Conservation (phyloP, 2,113 vertebrate genomes). For the Colistium nudipinnis region DNA sequence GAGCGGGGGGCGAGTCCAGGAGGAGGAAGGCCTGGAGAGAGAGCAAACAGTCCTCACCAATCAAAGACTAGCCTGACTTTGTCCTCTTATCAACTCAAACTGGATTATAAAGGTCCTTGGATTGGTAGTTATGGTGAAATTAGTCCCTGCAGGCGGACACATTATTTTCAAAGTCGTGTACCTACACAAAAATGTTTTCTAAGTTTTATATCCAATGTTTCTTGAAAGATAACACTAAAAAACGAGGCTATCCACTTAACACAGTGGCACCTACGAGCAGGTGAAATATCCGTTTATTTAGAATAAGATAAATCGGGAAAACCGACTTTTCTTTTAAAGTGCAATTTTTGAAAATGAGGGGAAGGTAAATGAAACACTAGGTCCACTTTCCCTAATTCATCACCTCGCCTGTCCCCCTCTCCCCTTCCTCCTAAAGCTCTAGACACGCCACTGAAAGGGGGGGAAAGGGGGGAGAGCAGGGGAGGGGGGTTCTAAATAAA, state of each 20-base stretch:
- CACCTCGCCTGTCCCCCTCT: slow-evolving; percentile 4
- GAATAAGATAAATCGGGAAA: slow-evolving; percentile 15
- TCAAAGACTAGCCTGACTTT: slow-evolving; percentile 39
- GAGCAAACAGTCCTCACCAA: slow-evolving; percentile 34
- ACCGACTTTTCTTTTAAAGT: background rate
- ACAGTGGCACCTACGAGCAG: background rate
- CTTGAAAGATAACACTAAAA: background rate
- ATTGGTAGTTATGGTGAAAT: slow-evolving; percentile 42
- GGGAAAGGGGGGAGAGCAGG: slow-evolving; percentile 6
- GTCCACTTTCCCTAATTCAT: slow-evolving; percentile 21
- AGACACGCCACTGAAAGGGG: slow-evolving; percentile 51
- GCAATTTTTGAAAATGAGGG: background rate
- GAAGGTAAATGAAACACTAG: slow-evolving; percentile 8
- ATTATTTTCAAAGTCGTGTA: slow-evolving; percentile 33
- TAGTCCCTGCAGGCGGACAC: background rate
- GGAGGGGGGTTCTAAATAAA: slow-evolving; percentile 63
- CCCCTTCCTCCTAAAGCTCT: slow-evolving; percentile 22
- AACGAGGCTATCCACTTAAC: background rate
- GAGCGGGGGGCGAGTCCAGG: slow-evolving; percentile 59
- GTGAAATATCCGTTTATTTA: too few relatives aligned
- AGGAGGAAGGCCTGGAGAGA: slow-evolving; percentile 37
- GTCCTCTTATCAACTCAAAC: slow-evolving; percentile 38
- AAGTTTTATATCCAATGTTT: background rate
- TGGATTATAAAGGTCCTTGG: slow-evolving; percentile 50
- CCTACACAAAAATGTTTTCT: slow-evolving; percentile 14